Evolutionary conservation across 92 coral and sea anemone genomes (phyloP), one percentile per base, ranked within the genome.

Genomic region (Palythoa caribaeorum): DNA sequence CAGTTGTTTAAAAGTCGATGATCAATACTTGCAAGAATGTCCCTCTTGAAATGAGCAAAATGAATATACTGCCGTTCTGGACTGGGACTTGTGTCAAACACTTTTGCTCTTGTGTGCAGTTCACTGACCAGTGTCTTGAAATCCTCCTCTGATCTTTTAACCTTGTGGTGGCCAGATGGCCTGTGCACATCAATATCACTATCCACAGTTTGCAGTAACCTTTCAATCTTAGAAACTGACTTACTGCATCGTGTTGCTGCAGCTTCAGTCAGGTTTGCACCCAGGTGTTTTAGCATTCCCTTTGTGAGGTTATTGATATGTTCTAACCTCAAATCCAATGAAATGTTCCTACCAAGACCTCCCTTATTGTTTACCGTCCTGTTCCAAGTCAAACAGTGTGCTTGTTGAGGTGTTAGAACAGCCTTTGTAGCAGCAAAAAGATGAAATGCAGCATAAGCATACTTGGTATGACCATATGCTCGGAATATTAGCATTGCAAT

Each of bases 361-460:
- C 95, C 94, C 10, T 89, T 87, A 77, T 83, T 92, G 75, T 94
- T 94, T 3, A 92, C 95, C 36, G 95, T 83, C 48, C 94, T 65
- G 90, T 94, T 94, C 95, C 95, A 91, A 1, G 52, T 76, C 20
- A 94, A 37, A 63, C 87, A 44, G 68, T 92, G 89, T 3, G 94
- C 95, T 60, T 90, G 66, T 54, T 54, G 60, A 54, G 60, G 60
- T 54, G 60, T 54, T 54, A 40, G 47, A 40, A 40, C 47, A 40
- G 47, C 47, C 47, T 40, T 40, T 5, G 47, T 40, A 40, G 47
- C 47, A 40, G 47, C 47, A 40, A 2, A 40, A 2, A 40, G 47
- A 40, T 40, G 47, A 40, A 40, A 40, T 40, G 6, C 47, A 40
- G 47, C 6, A 40, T 40, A 40, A 40, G 47, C 47, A 40, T 40